Evolutionary conservation across 2,113 vertebrate species (phyloP).

Genomic region (Microcebus lehilahytsara): DNA sequence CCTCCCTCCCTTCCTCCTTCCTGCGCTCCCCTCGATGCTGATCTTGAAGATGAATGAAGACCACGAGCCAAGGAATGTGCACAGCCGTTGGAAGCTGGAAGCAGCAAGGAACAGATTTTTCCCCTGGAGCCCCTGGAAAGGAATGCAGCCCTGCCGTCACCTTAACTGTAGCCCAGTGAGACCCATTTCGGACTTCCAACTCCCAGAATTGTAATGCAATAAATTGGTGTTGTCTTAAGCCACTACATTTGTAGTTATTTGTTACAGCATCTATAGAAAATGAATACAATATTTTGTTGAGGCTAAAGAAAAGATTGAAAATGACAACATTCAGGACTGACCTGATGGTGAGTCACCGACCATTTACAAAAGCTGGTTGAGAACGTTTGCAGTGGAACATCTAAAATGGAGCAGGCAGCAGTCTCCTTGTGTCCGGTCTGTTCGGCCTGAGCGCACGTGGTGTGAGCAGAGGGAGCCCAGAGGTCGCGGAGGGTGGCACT

Average conservation of each 20-base stretch:
- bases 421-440: background rate
- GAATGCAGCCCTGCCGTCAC: background rate
- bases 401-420: background rate
- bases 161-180: background rate
- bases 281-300: background rate
- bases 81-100: background rate
- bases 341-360: background rate
- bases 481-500: background rate
- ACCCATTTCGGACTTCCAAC: background rate
- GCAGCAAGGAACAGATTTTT: background rate
- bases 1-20: background rate
- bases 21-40: background rate
- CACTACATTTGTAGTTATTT: background rate
- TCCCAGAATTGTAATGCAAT: background rate
- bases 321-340: background rate
- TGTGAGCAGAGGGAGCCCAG: background rate
- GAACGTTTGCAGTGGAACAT: background rate
- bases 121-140: background rate
- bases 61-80: background rate
- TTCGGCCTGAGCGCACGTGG: background rate
- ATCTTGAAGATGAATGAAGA: constrained; percentile 6
- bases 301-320: background rate
- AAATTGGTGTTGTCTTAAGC: background rate
- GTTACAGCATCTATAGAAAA: background rate
- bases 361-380: background rate